Base-by-base conservation (phyloP, 2,113 vertebrate genomes). In the Myodes glareolus region DNA sequence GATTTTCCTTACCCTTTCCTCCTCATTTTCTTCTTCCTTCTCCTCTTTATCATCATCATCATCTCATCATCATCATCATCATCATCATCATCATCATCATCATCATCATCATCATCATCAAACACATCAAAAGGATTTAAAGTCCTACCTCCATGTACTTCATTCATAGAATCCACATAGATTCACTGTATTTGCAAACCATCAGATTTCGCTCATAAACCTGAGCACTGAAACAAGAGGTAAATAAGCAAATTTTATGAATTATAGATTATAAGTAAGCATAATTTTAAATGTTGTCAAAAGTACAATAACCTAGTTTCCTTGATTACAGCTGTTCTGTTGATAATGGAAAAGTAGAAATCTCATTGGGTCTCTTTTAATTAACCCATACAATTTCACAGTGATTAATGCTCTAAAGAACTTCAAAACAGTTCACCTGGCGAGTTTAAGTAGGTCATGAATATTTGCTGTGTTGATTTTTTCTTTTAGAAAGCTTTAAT, bases 401-500 rank as follows among this genome's bases (percentile, higher is more conserved):
- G 3, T 95, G 92, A 92, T 96, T 96, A 94, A 86, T 88, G 12
- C 86, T 94, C 73, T 78, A 55, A 91, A 95, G 61, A 86, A 82
- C 39, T 90, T 90, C 63, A 85, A 50, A 94, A 76, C 1, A 84
- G 25, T 93, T 95, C 36, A 86, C 63, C 73, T 84, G 58, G 80
- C 77, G 94, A 88, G 29, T 39, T 95, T 73, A 92, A 92, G 31
- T 88, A 92, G 85, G 70, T 52, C 65, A 92, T 86, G 45, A 90
- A 89, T 96, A 82, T 81, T 92, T 97, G 85, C 45, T 68, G n/a
- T 52, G 50, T 1, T 92, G 58, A 14, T 67, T 81, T 96, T 94
- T 96, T 82, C 55, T 95, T 91, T 96, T 61, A 88, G 85, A 92
- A 88, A 88, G n/a, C 36, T 95, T 86, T 85, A 86, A 86, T 82